Percentiles rank a stretch among this genome's conserved stretches.
Conservation (phyloP, 1,140 invertebrate species). For the Scaptomyza montana region DNA sequence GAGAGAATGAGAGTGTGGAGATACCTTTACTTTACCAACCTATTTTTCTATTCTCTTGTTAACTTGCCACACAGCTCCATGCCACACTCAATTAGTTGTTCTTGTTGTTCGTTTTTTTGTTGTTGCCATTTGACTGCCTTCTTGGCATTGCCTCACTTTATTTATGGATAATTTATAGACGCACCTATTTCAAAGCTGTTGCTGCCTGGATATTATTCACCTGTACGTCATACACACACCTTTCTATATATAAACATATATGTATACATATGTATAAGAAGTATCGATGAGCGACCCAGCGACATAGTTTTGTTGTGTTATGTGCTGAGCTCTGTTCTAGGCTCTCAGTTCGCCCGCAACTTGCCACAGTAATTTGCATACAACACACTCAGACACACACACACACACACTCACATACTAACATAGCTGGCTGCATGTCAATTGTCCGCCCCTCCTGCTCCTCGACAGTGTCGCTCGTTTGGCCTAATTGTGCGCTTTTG, state of each 20-base stretch:
- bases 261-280: slow-evolving; percentile 8
- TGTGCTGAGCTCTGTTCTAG: slow-evolving; percentile 48
- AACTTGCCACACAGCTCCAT: slow-evolving; percentile 10
- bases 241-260: background rate
- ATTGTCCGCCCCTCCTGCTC: slow-evolving; percentile 38
- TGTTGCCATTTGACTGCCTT: slow-evolving; percentile 63
- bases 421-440: slow-evolving; percentile 21
- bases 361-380: slow-evolving; percentile 75
- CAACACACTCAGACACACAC: slow-evolving; percentile 24
- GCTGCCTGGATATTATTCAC: slow-evolving; percentile 13
- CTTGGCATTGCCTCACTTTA: slow-evolving; percentile 34
- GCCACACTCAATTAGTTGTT: slow-evolving; percentile 29
- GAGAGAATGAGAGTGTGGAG: background rate
- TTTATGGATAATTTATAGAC: slow-evolving; percentile 74
- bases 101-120: slow-evolving; percentile 8
- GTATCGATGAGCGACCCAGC: slow-evolving; percentile 66
- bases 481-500: slow-evolving; percentile 79
- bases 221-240: background rate
- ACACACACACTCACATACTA: slow-evolving; percentile 10
- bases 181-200: slow-evolving; percentile 51
- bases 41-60: slow-evolving; percentile 14
- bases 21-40: background rate
- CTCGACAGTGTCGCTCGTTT: slow-evolving; percentile 50
- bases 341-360: slow-evolving; percentile 55
- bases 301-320: slow-evolving; percentile 61